Percentiles rank a stretch among this genome's conserved stretches.
Conservation (phyloP, 64 coral and sea anemone species). For the Acropora yongei region DNA sequence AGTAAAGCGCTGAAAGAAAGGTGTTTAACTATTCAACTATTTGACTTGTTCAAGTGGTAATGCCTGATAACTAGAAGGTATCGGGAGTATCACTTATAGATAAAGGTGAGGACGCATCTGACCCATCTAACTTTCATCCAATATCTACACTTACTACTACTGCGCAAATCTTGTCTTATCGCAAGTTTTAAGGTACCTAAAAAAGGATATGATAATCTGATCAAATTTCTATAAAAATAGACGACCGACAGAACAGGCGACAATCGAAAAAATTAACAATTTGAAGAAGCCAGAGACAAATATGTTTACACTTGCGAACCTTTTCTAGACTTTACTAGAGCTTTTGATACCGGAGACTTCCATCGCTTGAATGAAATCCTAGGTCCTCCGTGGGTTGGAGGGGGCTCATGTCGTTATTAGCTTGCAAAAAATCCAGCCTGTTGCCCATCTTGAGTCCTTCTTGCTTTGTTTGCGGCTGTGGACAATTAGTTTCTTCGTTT, state of each 20-base stretch:
- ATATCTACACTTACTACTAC: slow-evolving; percentile 44
- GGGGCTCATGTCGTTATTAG: too few relatives aligned
- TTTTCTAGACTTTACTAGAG: slow-evolving; percentile 24
- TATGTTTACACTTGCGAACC: background rate
- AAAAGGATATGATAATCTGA: slow-evolving; percentile 21
- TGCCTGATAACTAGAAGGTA: slow-evolving; percentile 11
- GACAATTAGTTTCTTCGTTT: too few relatives aligned
- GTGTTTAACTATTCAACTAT: too few relatives aligned
- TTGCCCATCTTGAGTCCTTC: too few relatives aligned
- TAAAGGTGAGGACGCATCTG: background rate
- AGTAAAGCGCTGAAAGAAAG: too few relatives aligned
- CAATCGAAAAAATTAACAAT: slow-evolving; percentile 30
- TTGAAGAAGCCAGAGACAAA: slow-evolving; percentile 38
- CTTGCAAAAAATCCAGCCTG: too few relatives aligned
- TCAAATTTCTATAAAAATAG: background rate
- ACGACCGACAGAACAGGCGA: slow-evolving; percentile 42
- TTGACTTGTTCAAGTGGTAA: background rate
- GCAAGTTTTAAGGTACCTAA: slow-evolving; percentile 26
- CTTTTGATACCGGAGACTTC: slow-evolving; percentile 45
- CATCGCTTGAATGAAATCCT: too few relatives aligned
- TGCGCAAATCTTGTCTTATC: slow-evolving; percentile 52
- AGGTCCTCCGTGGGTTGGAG: too few relatives aligned
- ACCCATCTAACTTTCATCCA: slow-evolving; percentile 38
- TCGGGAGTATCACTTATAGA: background rate
- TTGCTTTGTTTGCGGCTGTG: too few relatives aligned